Percentiles rank a stretch among this genome's conserved stretches.
Conservation (phyloP, 2,113 vertebrate genomes). For the Alces alces region DNA sequence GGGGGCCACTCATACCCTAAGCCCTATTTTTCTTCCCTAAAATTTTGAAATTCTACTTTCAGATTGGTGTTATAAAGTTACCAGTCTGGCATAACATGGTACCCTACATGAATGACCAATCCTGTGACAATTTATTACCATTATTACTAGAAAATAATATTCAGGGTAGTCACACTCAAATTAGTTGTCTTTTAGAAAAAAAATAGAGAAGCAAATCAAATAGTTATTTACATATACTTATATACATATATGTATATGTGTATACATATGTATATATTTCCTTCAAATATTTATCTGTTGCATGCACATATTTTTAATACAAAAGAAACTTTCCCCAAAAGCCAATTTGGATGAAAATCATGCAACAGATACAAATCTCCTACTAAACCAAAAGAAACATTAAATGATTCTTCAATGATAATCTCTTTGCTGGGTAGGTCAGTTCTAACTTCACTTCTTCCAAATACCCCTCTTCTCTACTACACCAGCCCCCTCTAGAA, state of each 20-base stretch:
- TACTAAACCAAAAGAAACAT: conserved; percentile 21
- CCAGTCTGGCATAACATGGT: background rate
- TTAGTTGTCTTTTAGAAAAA: background rate
- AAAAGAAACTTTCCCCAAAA: background rate
- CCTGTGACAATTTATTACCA: background rate
- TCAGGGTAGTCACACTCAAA: background rate
- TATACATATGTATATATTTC: background rate
- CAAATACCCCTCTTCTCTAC: background rate
- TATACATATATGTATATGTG: background rate
- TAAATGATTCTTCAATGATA: background rate
- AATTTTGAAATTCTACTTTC: conserved; percentile 6
- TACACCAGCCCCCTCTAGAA: background rate
- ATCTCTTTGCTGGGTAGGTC: background rate
- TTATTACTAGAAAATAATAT: conserved; percentile 7
- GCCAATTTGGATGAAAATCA: background rate
- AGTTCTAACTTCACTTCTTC: background rate
- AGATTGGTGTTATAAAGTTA: background rate
- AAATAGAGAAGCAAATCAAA: background rate
- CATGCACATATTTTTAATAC: background rate
- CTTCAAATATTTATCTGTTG: background rate
- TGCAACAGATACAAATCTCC: background rate
- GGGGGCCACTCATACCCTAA: background rate
- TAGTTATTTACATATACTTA: background rate
- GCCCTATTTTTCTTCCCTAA: background rate
- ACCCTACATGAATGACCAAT: background rate